A percentile compares a stretch with the other conserved stretches of the same genome.
phyloP scores from a whole-genome alignment of 2,797 vertebrate genomes.

The Hozukius guyotensis region DNA sequence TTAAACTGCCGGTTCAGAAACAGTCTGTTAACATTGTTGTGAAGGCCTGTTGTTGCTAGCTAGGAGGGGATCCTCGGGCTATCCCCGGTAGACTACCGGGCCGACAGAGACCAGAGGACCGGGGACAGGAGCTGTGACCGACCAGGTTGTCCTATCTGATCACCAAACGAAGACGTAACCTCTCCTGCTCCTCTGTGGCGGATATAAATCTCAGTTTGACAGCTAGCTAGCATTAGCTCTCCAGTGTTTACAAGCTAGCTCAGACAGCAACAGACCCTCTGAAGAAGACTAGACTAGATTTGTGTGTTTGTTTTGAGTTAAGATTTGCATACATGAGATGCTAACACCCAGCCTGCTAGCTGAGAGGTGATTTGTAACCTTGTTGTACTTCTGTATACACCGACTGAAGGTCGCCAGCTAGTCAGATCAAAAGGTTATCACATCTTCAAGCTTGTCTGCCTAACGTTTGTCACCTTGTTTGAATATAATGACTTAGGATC shows the following conservation, averaged over 20 bases:
- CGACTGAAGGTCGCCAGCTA: not conserved
- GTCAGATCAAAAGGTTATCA: constrained; percentile 28
- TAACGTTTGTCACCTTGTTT: constrained; percentile 29
- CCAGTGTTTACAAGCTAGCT: constrained; percentile 65
- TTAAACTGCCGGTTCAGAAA: not conserved
- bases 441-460: constrained; percentile 28
- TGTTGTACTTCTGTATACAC: not conserved
- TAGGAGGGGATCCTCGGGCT: constrained; percentile 76
- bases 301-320: constrained; percentile 17
- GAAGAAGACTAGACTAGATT: constrained; percentile 25
- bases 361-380: not conserved
- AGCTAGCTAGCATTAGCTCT: constrained; percentile 61
- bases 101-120: constrained; percentile 48
- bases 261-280: not conserved
- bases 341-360: not conserved
- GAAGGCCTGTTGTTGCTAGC: constrained; percentile 82
- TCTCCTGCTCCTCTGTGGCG: not conserved
- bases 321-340: not conserved
- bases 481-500: not conserved
- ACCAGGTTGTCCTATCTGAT: not conserved
- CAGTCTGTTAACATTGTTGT: constrained; percentile 57
- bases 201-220: constrained; percentile 28
- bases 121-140: constrained; percentile 18
- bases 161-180: not conserved
- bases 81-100: constrained; percentile 56